These are phyloP conservation scores for Metellina segmentata DNA, from an alignment of 2,888 invertebrate genomes.

Conservation along the genomic window DNA sequence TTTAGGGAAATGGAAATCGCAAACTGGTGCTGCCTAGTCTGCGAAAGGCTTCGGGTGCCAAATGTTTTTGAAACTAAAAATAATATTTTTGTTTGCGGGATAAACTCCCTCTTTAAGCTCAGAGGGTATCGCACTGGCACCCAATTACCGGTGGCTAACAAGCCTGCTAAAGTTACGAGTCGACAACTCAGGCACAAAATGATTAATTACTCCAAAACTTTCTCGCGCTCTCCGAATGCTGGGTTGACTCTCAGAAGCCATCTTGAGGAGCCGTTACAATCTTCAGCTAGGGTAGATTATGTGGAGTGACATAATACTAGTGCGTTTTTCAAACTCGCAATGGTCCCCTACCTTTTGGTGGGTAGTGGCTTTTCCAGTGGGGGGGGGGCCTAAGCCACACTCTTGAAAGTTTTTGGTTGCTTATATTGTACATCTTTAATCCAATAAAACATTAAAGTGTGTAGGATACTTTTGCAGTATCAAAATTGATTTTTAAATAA, in stretches of 20 bases:
- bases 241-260: neutral
- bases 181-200: constrained; percentile 71
- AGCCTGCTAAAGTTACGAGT: constrained; percentile 76
- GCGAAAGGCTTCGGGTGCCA: constrained; percentile 40
- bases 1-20: neutral
- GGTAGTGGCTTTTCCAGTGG: too few species aligned
- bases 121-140: constrained; percentile 62
- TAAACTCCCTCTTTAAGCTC: constrained; percentile 33
- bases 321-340: too few species aligned
- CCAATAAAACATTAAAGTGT: too few species aligned
- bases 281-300: too few species aligned
- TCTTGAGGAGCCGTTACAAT: neutral
- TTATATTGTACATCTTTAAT: too few species aligned
- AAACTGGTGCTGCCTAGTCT: neutral
- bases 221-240: neutral
- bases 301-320: too few species aligned
- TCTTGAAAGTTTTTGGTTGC: too few species aligned
- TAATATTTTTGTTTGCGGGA: constrained; percentile 68
- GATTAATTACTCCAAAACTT: constrained; percentile 65
- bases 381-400: too few species aligned
- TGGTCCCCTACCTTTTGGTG: too few species aligned
- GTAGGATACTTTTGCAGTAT: too few species aligned
- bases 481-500: too few species aligned
- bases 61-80: constrained; percentile 67
- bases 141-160: constrained; percentile 77